Percentiles rank a stretch among this genome's conserved stretches.
Conservation (phyloP, 2,888 invertebrate species). For the Nesidiocoris tenuis region DNA sequence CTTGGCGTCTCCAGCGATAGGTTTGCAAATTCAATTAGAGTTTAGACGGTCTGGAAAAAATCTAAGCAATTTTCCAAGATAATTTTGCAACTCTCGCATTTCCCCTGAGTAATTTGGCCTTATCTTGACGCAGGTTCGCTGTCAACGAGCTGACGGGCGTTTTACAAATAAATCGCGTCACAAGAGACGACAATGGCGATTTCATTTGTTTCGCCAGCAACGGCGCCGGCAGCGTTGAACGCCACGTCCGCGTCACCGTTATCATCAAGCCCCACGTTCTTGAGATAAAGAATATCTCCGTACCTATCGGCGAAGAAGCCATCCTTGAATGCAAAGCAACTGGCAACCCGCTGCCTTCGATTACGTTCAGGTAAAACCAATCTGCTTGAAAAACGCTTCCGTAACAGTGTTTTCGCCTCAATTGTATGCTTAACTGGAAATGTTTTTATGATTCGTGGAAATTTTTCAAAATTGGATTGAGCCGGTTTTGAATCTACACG, state of each 20-base stretch:
- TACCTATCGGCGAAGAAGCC: conserved; percentile 63
- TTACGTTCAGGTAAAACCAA: conserved; percentile 62
- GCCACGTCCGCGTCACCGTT: conserved; percentile 67
- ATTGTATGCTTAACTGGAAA: not conserved
- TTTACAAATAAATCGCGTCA: conserved; percentile 69
- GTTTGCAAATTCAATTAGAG: no score
- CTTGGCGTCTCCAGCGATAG: conserved; percentile 57
- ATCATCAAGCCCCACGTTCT: conserved; percentile 78
- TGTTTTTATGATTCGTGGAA: no score
- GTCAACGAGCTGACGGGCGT: conserved; percentile 52
- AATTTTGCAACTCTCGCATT: not conserved
- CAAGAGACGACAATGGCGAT: conserved; percentile 69
- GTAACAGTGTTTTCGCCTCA: no score
- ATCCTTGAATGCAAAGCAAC: conserved; percentile 73
- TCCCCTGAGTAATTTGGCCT: not conserved
- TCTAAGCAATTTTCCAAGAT: no score
- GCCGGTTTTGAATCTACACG: no score
- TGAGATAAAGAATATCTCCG: conserved; percentile 72
- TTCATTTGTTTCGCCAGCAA: conserved; percentile 81
- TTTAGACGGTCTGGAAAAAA: no score
- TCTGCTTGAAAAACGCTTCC: no score
- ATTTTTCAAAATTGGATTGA: no score
- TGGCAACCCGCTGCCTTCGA: conserved; percentile 76
- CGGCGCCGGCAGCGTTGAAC: conserved; percentile 70
- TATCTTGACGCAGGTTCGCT: conserved; percentile 60